Evolutionary conservation across 1,140 invertebrate genomes (phyloP).

Genomic region (Brevipalpus yothersi): DNA sequence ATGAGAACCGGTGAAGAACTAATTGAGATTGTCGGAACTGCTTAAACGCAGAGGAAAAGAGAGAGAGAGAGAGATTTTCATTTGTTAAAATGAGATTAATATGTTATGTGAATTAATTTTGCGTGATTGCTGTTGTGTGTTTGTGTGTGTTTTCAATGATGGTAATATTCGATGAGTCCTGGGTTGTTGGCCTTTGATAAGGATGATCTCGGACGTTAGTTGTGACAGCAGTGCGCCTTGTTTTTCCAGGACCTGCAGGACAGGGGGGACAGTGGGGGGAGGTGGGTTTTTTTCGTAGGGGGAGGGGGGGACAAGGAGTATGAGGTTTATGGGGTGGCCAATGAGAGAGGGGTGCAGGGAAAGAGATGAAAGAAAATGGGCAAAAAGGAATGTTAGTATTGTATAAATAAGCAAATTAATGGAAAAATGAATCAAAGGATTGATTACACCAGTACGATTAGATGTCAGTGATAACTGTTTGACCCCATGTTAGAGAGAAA

Average conservation of each 20-base stretch:
- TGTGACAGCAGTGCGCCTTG: neutral
- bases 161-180: neutral
- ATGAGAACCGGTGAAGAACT: too few species aligned
- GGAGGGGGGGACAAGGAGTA: too few species aligned
- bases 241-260: neutral
- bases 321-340: neutral
- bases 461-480: neutral
- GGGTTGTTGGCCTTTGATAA: neutral
- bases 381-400: neutral
- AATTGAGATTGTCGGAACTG: too few species aligned
- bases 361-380: neutral
- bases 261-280: neutral
- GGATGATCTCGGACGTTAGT: neutral
- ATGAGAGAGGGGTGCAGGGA: neutral
- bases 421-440: neutral
- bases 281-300: too few species aligned
- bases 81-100: too few species aligned
- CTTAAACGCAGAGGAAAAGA: neutral
- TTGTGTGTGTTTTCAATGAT: too few species aligned
- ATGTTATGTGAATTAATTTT: too few species aligned
- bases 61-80: too few species aligned
- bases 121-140: too few species aligned
- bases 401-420: neutral
- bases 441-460: neutral
- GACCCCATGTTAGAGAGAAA: neutral